phyloP scores from a whole-genome alignment of 2,888 invertebrate species.

The Troilus luridus region DNA sequence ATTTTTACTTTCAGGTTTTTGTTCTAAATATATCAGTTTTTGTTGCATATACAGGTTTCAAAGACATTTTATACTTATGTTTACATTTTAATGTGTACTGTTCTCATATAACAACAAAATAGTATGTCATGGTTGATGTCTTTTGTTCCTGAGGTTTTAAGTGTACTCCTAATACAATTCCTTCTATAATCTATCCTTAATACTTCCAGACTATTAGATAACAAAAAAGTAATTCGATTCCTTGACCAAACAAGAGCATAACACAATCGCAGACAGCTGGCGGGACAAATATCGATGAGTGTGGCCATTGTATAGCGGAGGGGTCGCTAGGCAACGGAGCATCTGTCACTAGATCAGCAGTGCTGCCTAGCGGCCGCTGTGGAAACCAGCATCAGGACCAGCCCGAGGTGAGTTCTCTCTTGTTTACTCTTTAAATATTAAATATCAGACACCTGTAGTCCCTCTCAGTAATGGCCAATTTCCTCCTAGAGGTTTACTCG shows the following conservation, averaged over 20 bases:
- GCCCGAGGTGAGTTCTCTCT: slow-evolving; percentile 6
- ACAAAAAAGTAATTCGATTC: neutral
- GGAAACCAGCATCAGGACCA: slow-evolving; percentile 9
- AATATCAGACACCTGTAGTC: slow-evolving; percentile 28
- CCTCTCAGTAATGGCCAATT: neutral
- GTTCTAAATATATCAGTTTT: too few relatives aligned
- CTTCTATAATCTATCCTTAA: neutral
- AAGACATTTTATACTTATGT: too few relatives aligned
- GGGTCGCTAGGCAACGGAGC: slow-evolving; percentile 42
- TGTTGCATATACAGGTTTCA: too few relatives aligned
- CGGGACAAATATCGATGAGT: slow-evolving; percentile 30
- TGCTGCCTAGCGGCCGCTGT: neutral
- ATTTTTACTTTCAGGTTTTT: too few relatives aligned
- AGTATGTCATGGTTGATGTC: neutral
- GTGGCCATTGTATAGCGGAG: slow-evolving; percentile 11
- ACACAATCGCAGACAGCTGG: slow-evolving; percentile 32
- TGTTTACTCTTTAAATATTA: slow-evolving; percentile 37
- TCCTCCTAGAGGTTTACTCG: neutral
- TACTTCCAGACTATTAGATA: neutral
- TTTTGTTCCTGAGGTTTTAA: neutral
- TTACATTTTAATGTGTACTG: too few relatives aligned
- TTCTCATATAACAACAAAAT: too few relatives aligned
- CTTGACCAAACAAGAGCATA: neutral
- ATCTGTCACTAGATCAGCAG: neutral
- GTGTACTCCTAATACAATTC: too few relatives aligned